These are phyloP conservation scores for Hemiscyllium ocellatum DNA, from an alignment of 2,113 vertebrate genomes.

Conservation along the genomic window DNA sequence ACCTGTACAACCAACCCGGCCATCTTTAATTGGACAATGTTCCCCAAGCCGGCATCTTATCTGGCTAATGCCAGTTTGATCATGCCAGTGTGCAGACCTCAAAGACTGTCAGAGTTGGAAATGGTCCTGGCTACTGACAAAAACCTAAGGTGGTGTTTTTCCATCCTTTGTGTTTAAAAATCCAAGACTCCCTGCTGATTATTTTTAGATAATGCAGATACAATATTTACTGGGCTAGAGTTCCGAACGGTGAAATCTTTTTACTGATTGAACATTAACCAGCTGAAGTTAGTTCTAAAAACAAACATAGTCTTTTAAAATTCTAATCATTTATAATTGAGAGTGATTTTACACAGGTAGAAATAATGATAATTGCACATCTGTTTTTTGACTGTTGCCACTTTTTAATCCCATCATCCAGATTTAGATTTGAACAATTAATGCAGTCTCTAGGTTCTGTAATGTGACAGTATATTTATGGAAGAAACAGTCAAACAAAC, in stretches of 20 bases:
- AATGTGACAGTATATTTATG: neutral
- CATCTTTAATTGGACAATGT: neutral
- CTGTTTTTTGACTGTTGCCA: neutral
- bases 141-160: neutral
- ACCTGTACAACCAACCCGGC: neutral
- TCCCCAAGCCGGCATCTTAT: neutral
- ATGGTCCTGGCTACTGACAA: neutral
- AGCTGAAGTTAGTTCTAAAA: neutral
- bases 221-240: neutral
- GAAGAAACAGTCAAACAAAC: too few relatives aligned
- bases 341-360: neutral
- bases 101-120: neutral
- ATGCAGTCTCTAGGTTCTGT: neutral
- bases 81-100: neutral
- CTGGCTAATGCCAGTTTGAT: neutral
- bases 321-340: neutral
- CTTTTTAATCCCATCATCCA: neutral
- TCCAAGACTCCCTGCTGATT: slow-evolving; percentile 25
- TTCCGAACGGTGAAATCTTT: neutral
- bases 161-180: slow-evolving; percentile 37
- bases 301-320: neutral
- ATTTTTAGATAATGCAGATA: neutral
- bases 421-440: neutral
- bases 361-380: neutral
- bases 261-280: neutral